Evolutionary conservation across 2,113 vertebrate species (phyloP).

Genomic region (Sardina pilchardus): DNA sequence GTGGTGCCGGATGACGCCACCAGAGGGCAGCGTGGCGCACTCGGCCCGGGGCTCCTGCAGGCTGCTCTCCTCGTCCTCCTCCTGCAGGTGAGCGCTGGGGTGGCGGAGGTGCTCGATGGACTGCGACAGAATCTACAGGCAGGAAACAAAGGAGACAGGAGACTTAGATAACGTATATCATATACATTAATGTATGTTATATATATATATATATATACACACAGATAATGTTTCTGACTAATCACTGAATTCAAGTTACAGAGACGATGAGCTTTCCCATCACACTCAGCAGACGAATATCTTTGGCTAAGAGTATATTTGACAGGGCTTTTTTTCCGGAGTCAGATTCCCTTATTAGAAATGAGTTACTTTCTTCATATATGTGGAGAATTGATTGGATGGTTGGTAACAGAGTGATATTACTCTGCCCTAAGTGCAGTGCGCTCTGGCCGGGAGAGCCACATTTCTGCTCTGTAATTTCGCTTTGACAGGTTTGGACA

Average conservation of each 20-base stretch:
- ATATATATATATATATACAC: too few species aligned
- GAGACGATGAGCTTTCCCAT: neutral
- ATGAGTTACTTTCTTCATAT: neutral
- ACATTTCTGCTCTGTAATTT: constrained; percentile 9
- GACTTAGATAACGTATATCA: neutral
- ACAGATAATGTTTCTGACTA: neutral
- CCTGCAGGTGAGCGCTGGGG: constrained; percentile 40
- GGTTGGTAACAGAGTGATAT: neutral
- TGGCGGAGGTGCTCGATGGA: constrained; percentile 47
- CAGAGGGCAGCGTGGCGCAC: constrained; percentile 43
- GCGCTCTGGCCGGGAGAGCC: neutral
- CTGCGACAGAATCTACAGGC: constrained; percentile 41
- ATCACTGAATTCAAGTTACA: neutral
- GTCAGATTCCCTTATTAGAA: neutral
- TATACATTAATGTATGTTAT: neutral
- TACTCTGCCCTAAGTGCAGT: neutral
- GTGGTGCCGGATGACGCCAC: constrained; percentile 49
- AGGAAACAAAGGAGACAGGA: neutral
- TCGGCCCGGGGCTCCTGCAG: neutral
- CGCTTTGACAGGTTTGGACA: neutral
- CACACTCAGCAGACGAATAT: too few species aligned
- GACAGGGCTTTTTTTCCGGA: too few species aligned
- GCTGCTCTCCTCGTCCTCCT: constrained; percentile 34
- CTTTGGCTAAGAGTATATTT: too few species aligned
- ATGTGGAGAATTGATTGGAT: neutral